Conservation (phyloP, 1,140 invertebrate genomes). For the Cotesia vestalis region DNA sequence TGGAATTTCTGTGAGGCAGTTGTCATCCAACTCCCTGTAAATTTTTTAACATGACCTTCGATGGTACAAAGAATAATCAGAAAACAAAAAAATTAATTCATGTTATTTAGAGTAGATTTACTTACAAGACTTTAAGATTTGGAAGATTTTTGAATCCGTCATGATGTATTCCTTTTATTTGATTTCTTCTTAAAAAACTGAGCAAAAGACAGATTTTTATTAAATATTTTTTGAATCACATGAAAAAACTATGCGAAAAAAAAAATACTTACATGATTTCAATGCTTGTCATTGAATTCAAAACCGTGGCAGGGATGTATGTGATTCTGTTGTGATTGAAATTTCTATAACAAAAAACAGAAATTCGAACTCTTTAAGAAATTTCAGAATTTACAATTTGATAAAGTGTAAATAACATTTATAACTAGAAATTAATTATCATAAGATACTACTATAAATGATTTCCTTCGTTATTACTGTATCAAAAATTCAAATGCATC, state of each 20-base stretch:
- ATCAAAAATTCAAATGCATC: no score
- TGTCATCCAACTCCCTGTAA: slow-evolving; percentile 78
- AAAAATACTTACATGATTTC: slow-evolving; percentile 72
- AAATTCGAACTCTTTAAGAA: not conserved
- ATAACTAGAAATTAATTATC: no score
- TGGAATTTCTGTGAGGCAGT: slow-evolving; percentile 74
- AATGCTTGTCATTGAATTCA: slow-evolving; percentile 70
- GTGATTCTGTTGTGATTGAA: slow-evolving; percentile 74
- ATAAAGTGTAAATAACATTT: no score
- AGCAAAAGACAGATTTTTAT: no score
- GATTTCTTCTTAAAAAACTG: slow-evolving; percentile 76
- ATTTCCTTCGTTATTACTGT: no score
- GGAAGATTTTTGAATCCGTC: slow-evolving; percentile 73
- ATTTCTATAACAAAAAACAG: slow-evolving; percentile 69
- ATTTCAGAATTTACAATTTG: no score
- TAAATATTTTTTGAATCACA: slow-evolving; percentile 45
- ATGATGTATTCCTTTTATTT: slow-evolving; percentile 71
- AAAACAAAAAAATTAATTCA: no score
- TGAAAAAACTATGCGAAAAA: not conserved
- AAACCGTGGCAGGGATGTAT: slow-evolving; percentile 70
- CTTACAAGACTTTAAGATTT: slow-evolving; percentile 76
- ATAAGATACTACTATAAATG: no score
- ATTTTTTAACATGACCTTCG: slow-evolving; percentile 37
- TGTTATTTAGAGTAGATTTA: slow-evolving; percentile 43
- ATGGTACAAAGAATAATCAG: slow-evolving; percentile 26